These are phyloP conservation scores for Halictus quadricinctus DNA, from an alignment of 2,888 invertebrate species.

Conservation along the genomic window DNA sequence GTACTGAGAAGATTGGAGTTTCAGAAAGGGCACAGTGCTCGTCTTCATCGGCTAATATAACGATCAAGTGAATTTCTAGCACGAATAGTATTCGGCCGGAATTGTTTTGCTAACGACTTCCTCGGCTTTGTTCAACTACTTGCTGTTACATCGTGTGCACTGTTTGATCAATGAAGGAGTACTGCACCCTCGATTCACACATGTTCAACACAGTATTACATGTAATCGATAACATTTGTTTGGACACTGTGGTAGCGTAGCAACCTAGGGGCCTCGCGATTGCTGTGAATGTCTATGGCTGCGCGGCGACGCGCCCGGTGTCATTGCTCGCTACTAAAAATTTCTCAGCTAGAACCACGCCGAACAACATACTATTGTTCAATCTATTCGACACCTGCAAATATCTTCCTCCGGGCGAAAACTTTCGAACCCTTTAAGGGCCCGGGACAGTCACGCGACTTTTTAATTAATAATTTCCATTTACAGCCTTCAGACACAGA, in stretches of 20 bases:
- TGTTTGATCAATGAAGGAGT: conserved; percentile 75
- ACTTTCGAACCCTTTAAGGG: neutral
- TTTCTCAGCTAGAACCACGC: neutral
- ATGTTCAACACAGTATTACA: conserved; percentile 45
- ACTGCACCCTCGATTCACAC: conserved; percentile 53
- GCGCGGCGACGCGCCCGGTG: neutral
- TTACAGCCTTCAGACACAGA: too few species aligned
- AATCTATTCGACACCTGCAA: neutral
- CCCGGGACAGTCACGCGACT: too few species aligned
- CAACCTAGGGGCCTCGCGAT: conserved; percentile 65
- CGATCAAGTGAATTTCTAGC: neutral
- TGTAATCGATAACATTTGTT: conserved; percentile 78
- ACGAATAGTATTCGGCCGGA: neutral
- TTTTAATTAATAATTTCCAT: too few species aligned
- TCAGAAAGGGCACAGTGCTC: neutral
- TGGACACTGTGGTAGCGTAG: conserved; percentile 76
- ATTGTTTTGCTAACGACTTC: conserved; percentile 4
- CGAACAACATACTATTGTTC: neutral
- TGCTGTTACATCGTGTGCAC: conserved; percentile 50
- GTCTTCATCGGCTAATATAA: neutral
- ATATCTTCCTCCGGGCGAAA: neutral
- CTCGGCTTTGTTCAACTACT: neutral
- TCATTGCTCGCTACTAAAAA: conserved; percentile 27
- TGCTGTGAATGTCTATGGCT: conserved; percentile 34
- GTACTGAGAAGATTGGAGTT: too few species aligned